These are phyloP conservation scores for Melanotaenia boesemani DNA, from an alignment of 2,797 vertebrate genomes.

Conservation along the genomic window DNA sequence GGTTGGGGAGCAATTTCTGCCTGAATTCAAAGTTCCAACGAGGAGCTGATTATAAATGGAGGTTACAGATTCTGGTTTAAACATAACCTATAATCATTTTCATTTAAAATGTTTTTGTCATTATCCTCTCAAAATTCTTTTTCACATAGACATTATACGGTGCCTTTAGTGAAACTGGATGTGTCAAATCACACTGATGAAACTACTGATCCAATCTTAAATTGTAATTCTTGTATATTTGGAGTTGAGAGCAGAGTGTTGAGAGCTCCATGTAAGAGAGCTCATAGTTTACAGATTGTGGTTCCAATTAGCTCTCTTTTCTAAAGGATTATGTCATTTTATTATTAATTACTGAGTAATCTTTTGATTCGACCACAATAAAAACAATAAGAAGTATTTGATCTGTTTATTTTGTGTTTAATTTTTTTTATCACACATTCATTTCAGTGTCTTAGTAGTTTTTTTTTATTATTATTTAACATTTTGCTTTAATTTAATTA, in stretches of 20 bases:
- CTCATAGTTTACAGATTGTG: constrained; percentile 1
- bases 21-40: background rate
- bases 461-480: too few species aligned
- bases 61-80: constrained; percentile 10
- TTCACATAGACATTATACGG: background rate
- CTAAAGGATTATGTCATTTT: background rate
- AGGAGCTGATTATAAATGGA: constrained; percentile 10
- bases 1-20: background rate
- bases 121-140: background rate
- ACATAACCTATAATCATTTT: constrained; percentile 1
- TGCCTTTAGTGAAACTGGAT: background rate
- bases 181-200: background rate
- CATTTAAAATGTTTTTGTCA: background rate
- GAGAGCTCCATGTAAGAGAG: background rate
- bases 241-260: constrained; percentile 13
- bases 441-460: background rate
- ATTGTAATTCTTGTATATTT: background rate
- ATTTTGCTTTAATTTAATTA: too few species aligned
- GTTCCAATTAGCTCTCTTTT: constrained; percentile 6
- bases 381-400: background rate
- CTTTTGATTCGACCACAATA: background rate
- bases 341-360: background rate
- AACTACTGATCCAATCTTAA: constrained; percentile 8
- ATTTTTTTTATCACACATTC: too few species aligned
- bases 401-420: too few species aligned